Conservation (phyloP, 2,797 vertebrate species). For the Myoxocephalus aenaeus region DNA sequence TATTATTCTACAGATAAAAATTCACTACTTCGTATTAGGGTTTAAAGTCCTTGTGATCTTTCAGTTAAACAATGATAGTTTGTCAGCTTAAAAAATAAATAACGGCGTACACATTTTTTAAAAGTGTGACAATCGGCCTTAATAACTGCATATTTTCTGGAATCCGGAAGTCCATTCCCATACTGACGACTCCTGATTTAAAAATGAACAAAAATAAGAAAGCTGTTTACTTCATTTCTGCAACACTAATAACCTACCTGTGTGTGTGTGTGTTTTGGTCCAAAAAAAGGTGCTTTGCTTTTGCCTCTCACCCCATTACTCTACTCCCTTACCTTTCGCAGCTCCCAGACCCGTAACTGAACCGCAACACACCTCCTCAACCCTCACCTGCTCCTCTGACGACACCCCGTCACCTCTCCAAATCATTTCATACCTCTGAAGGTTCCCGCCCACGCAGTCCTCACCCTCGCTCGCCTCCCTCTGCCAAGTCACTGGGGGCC, state of each 20-base stretch:
- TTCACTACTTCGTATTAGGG: neutral
- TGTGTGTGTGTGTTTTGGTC: neutral
- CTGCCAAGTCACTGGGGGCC: constrained; percentile 74
- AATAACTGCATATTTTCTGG: neutral
- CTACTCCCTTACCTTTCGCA: neutral
- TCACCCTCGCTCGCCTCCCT: constrained; percentile 57
- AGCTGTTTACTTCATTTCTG: neutral
- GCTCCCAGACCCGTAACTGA: neutral
- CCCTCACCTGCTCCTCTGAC: constrained; percentile 28
- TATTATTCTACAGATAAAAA: neutral
- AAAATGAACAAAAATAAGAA: neutral
- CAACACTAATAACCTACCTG: neutral
- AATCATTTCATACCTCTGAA: constrained; percentile 70
- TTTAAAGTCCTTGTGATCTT: neutral
- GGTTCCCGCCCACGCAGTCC: constrained; percentile 73
- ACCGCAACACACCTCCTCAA: constrained; percentile 7
- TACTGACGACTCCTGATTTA: neutral
- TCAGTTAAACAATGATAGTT: neutral
- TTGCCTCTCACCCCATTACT: neutral
- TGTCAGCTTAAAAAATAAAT: too few species aligned
- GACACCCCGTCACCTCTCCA: constrained; percentile 35
- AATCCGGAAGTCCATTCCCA: neutral
- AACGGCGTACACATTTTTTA: too few species aligned
- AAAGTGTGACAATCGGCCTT: neutral
- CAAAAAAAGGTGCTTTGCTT: neutral